These are phyloP conservation scores for Gasterosteus nipponicus DNA, from an alignment of 2,113 vertebrate species.

Conservation along the genomic window DNA sequence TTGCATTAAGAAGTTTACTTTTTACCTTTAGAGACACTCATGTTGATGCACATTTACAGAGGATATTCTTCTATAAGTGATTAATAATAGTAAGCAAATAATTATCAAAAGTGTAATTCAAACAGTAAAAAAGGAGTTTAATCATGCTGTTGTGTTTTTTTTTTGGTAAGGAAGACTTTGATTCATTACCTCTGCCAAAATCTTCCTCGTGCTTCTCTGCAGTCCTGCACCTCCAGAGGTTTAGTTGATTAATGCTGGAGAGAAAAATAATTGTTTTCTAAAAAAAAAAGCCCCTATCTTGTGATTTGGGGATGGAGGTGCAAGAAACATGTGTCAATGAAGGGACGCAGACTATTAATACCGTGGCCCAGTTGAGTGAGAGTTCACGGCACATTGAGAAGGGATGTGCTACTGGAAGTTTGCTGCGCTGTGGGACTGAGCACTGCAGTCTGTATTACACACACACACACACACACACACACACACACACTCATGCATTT, in stretches of 20 bases:
- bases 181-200: neutral
- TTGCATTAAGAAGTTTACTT: neutral
- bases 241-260: neutral
- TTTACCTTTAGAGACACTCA: neutral
- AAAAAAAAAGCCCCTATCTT: slow-evolving; percentile 3
- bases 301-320: slow-evolving; percentile 49
- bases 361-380: slow-evolving; percentile 60
- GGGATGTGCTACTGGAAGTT: slow-evolving; percentile 15
- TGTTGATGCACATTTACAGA: neutral
- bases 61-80: neutral
- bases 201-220: neutral
- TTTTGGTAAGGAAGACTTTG: neutral
- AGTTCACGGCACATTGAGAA: slow-evolving; percentile 47
- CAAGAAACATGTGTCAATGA: slow-evolving; percentile 48
- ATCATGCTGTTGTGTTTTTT: neutral
- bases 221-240: slow-evolving; percentile 2
- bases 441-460: neutral
- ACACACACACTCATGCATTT: neutral
- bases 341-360: slow-evolving; percentile 69
- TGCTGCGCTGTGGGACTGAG: slow-evolving; percentile 3
- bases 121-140: neutral
- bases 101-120: neutral
- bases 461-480: neutral
- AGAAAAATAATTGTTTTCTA: slow-evolving; percentile 6
- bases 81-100: no score